Base-by-base conservation (phyloP, 2,797 vertebrate species). In the Molossus alvarezi region DNA sequence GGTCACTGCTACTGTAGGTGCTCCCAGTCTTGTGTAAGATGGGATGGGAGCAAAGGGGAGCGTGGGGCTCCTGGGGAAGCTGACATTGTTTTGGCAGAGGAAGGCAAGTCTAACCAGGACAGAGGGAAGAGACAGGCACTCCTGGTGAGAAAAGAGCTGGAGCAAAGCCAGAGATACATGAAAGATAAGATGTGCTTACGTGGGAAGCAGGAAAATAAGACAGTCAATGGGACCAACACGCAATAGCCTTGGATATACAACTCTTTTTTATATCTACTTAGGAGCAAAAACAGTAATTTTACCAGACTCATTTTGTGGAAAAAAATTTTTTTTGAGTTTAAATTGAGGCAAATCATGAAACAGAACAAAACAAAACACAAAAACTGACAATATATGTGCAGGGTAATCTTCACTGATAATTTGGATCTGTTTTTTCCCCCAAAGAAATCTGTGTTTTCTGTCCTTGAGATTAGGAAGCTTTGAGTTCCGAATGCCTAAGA, bases 391-490 rank as follows among this genome's bases (percentile, higher is more conserved):
- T 86, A 18, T 57, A 77, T 41, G 62, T 20, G 0, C 60, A 76
- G 41, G 21, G 21, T 57, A 55, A 82, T 65, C 53, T 65, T 87
- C 79, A 84, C 27, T 55, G 5, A 69, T 85, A 33, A 37, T 53
- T 58, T 37, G 23, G 5, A 33, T 81, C 48, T 90, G 55, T 60
- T 95, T 92, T 90, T 37, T 25, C n/a, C n/a, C 64, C 10, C 51
- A 45, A 33, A 75, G n/a, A 62, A 81, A 86, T 37, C 53, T 77
- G 10, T 73, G 48, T 72, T 95, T 18, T 23, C 33, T 77, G 55
- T 84, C 67, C 67, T 5, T 57, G 67, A 21, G 33, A 92, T 96
- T 79, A 87, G 17, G 73, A 92, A 64, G 60, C 60, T 55, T 84
- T 72, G 77, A 92, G 65, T 67, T 85, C 55, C 51, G 41, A 72